Evolutionary conservation across 2,113 vertebrate genomes (phyloP).

Genomic region (Pseudorectes ferrugineus): DNA sequence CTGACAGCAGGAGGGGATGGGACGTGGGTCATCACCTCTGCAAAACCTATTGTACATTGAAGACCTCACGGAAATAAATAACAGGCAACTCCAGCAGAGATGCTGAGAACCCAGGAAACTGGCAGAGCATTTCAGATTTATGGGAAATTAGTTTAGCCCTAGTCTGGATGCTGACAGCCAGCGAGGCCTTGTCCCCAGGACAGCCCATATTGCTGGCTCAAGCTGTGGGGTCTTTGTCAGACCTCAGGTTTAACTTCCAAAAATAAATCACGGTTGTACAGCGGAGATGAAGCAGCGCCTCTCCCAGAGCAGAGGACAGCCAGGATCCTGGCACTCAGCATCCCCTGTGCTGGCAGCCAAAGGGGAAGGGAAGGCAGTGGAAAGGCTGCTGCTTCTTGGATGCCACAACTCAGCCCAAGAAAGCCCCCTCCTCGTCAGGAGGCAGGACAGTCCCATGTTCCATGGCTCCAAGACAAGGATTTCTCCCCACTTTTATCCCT

Average conservation of each 20-base stretch:
- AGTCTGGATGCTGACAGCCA: neutral
- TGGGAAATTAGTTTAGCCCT: neutral
- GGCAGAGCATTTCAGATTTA: neutral
- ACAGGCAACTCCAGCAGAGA: neutral
- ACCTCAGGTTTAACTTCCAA: neutral
- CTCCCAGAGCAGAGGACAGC: neutral
- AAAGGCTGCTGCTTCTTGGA: neutral
- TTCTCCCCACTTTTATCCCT: neutral
- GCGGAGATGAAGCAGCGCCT: neutral
- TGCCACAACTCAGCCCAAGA: neutral
- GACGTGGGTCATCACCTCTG: neutral
- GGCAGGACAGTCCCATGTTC: neutral
- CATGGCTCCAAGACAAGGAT: fast-evolving
- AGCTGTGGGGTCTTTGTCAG: neutral
- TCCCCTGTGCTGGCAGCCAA: neutral
- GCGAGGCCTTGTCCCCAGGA: neutral
- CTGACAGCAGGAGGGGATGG: neutral
- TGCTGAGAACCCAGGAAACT: neutral
- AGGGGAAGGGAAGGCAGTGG: neutral
- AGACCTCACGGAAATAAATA: neutral
- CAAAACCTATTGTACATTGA: neutral
- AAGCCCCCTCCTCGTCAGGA: neutral
- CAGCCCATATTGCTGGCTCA: neutral
- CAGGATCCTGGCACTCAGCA: neutral
- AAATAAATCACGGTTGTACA: neutral